These are phyloP conservation scores for Melanocharis versteri DNA, from an alignment of 2,113 vertebrate species.

Conservation along the genomic window DNA sequence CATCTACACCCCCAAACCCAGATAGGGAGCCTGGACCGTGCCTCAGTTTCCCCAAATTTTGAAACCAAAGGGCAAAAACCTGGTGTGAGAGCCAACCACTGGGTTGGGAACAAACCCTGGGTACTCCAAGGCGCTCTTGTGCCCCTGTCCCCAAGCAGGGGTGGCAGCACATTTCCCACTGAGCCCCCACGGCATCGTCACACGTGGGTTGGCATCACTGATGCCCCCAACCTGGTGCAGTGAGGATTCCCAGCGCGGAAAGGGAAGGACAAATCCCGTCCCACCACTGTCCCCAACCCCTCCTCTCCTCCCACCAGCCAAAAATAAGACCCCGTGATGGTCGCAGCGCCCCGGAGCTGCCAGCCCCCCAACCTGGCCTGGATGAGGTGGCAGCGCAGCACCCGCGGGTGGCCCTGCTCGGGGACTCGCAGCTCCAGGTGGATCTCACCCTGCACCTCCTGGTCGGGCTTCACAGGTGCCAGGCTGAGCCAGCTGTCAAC, in stretches of 20 bases:
- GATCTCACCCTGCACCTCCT: conserved; percentile 90
- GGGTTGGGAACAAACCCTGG: too few species aligned
- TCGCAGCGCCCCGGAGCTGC: rapidly evolving
- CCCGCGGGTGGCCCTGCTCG: conserved; percentile 51
- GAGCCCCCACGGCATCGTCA: rapidly evolving
- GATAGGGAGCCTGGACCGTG: not conserved
- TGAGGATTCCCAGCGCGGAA: rapidly evolving
- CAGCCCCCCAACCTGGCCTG: conserved; percentile 79
- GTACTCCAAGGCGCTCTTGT: not conserved
- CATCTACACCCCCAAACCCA: not conserved
- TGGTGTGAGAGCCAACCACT: rapidly evolving
- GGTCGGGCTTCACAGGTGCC: conserved; percentile 78
- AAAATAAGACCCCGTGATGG: not conserved
- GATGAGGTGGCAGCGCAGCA: conserved; percentile 81
- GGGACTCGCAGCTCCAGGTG: conserved; percentile 76
- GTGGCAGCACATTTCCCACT: not conserved
- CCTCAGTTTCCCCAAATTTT: not conserved
- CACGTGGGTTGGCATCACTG: rapidly evolving
- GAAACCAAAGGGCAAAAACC: not conserved
- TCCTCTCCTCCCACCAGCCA: too few species aligned
- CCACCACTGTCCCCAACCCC: not conserved
- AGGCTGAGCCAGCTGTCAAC: conserved; percentile 87
- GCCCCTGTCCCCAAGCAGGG: not conserved
- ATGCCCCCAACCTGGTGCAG: not conserved
- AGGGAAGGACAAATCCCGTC: rapidly evolving